phyloP scores from a whole-genome alignment of 2,113 vertebrate species.

The Nestor notabilis region DNA sequence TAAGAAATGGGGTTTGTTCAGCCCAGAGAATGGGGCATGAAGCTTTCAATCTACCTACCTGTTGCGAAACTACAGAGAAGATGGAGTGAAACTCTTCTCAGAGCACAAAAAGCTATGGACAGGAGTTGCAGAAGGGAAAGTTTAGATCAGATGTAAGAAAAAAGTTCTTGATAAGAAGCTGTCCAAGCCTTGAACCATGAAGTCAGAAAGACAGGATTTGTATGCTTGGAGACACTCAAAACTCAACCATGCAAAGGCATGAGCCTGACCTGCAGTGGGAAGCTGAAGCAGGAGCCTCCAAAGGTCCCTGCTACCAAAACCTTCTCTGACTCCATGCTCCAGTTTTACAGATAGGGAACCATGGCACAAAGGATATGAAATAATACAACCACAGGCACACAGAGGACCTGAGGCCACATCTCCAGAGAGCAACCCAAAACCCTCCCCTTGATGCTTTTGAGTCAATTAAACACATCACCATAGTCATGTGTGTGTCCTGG shows the following conservation, averaged over 20 bases:
- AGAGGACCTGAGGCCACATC: background rate
- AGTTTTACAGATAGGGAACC: background rate
- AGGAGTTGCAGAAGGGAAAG: background rate
- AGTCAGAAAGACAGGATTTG: background rate
- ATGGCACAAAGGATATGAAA: background rate
- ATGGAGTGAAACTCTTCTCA: background rate
- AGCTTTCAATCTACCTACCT: background rate
- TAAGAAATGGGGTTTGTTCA: background rate
- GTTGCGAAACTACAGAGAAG: background rate
- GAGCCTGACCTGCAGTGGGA: background rate
- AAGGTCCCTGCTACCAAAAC: background rate
- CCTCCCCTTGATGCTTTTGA: background rate
- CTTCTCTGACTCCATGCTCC: background rate
- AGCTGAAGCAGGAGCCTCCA: background rate
- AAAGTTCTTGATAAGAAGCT: background rate
- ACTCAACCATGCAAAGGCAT: background rate
- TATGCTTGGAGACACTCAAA: background rate
- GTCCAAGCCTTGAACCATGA: background rate
- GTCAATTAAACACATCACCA: background rate
- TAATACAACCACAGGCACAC: background rate
- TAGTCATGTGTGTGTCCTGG: accelerated
- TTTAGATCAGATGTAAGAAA: background rate
- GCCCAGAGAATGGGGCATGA: background rate
- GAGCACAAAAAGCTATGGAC: background rate
- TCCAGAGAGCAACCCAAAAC: background rate